Evolutionary conservation across 2,797 vertebrate genomes (phyloP).

Genomic region (Pseudomugil tenellus): DNA sequence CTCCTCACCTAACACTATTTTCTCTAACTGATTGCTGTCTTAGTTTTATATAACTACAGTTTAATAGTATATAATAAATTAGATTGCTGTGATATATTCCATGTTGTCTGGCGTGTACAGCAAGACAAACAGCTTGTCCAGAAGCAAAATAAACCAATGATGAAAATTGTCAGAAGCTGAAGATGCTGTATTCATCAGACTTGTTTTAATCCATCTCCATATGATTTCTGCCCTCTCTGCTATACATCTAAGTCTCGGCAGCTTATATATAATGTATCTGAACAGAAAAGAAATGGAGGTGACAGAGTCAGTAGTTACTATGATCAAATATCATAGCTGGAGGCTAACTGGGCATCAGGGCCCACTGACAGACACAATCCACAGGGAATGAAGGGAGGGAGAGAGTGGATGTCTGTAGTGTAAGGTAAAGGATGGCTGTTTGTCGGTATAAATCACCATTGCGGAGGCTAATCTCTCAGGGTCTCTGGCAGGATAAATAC

Average conservation of each 20-base stretch:
- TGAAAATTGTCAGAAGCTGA: constrained; percentile 69
- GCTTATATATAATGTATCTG: constrained; percentile 93
- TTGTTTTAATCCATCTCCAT: constrained; percentile 94
- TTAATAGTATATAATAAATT: constrained; percentile 48
- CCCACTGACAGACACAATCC: constrained; percentile 89
- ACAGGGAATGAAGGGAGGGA: constrained; percentile 75
- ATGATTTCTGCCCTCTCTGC: constrained; percentile 84
- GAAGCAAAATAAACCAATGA: constrained; percentile 90
- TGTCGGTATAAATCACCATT: constrained; percentile 91
- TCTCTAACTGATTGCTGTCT: constrained; percentile 29
- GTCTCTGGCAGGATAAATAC: constrained; percentile 84
- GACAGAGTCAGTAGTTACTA: constrained; percentile 95
- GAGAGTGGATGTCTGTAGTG: constrained; percentile 72
- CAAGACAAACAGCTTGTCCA: constrained; percentile 91
- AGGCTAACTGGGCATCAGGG: constrained; percentile 93
- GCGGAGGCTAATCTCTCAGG: constrained; percentile 89
- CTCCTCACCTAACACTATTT: constrained; percentile 1
- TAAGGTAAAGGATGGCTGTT: constrained; percentile 86
- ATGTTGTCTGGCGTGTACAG: constrained; percentile 85
- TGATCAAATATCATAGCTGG: constrained; percentile 97
- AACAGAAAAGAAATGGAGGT: constrained; percentile 89
- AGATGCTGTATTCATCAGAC: constrained; percentile 88
- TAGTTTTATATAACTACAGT: constrained; percentile 34
- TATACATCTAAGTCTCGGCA: constrained; percentile 90
- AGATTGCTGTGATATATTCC: constrained; percentile 65